These are phyloP conservation scores for Rafetus swinhoei DNA, from an alignment of 2,113 vertebrate genomes.

Conservation along the genomic window DNA sequence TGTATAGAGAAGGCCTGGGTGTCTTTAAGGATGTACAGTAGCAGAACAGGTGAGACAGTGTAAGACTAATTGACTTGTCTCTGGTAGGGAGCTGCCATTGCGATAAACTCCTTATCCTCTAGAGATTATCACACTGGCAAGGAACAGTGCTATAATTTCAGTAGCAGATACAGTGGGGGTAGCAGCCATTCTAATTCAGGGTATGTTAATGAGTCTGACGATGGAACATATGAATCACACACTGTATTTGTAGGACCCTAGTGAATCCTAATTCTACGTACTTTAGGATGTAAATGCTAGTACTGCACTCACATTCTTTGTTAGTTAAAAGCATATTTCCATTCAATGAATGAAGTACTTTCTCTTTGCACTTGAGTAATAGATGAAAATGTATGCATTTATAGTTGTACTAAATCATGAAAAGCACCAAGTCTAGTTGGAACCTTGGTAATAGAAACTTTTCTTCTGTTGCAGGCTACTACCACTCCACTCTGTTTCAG, in stretches of 20 bases:
- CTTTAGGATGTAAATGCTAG: background rate
- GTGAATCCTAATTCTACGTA: background rate
- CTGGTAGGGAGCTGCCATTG: background rate
- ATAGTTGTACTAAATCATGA: background rate
- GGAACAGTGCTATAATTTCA: background rate
- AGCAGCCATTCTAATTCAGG: background rate
- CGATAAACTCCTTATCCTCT: background rate
- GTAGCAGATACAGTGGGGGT: no score
- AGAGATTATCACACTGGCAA: background rate
- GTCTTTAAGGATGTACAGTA: background rate
- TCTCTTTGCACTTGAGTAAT: background rate
- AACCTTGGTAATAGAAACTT: background rate
- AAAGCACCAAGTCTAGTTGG: background rate
- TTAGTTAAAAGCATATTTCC: background rate
- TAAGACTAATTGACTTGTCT: background rate
- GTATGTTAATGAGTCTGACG: background rate
- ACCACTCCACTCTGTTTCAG: background rate
- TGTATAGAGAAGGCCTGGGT: background rate
- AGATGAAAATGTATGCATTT: background rate
- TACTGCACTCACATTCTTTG: background rate
- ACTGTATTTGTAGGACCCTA: background rate
- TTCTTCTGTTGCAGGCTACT: background rate
- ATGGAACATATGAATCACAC: background rate
- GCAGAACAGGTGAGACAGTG: background rate
- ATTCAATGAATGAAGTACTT: background rate